Base-by-base conservation (phyloP, 1,140 invertebrate species). In the Drosophila nannoptera region DNA sequence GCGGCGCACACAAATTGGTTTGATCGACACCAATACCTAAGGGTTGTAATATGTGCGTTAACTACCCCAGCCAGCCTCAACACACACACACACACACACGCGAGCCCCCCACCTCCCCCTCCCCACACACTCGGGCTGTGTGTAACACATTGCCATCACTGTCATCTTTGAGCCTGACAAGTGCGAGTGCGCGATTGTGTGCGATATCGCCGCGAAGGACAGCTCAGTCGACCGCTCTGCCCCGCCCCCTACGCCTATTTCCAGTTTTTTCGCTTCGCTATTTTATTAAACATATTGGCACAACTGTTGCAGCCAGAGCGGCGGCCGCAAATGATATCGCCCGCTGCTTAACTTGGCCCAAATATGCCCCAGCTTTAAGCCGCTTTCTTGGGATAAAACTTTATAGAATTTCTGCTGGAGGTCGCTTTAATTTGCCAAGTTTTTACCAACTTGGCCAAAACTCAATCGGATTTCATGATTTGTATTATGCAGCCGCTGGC, bases 141-240 rank as follows among this genome's bases (percentile, higher is more conserved):
- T 53, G 70, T 69, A 75, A 50, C 68, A 70, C 76, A 78, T 84
- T 55, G 65, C 80, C 76, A 65, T 84, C 81, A 80, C 80, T 80
- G 81, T 81, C 81, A 86, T 81, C 81, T 86, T 80, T 77, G 86
- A 86, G 80, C 81, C 81, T 77, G 80, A 84, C 73, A 86, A 80
- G 64, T 77, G 80, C 73, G 80, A 82, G 78, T 73, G 71, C 64
- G 73, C 69, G 73, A 81, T 69, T 77, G 86, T 84, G 86, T 67
- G 76, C 83, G 75, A 78, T 73, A 77, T 83, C 67, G 67, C 68
- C 75, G 67, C 62, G 75, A 53, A 63, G 58, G 60, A 67, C 72
- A 45, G 40, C 33, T 60, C 55, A 40, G 36, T 36, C 63, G 68
- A n/a, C 36, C n/a, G 14, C 46, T 35, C 11, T 62, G 49, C 8